phyloP scores from a whole-genome alignment of 2,888 invertebrate genomes.

The Microchrysa polita region DNA sequence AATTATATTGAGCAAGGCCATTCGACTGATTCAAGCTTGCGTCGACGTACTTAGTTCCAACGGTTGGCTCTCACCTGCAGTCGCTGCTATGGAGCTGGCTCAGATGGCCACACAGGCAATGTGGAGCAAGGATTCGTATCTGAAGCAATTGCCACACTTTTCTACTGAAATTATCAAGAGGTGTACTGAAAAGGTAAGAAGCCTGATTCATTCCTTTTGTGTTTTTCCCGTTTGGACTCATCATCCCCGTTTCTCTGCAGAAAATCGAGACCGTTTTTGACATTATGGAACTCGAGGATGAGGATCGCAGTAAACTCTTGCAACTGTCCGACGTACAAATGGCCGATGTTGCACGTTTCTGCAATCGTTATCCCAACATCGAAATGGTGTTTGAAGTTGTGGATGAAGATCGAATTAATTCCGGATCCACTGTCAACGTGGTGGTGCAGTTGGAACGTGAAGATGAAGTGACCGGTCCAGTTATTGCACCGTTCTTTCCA shows the following conservation, averaged over 20 bases:
- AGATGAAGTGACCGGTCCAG: slow-evolving; percentile 95
- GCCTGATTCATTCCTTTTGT: background rate
- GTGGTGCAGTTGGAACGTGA: slow-evolving; percentile 93
- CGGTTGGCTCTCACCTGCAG: slow-evolving; percentile 97
- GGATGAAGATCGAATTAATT: slow-evolving; percentile 79
- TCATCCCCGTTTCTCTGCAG: slow-evolving; percentile 54
- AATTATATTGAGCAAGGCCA: slow-evolving; percentile 82
- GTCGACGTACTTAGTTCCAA: slow-evolving; percentile 95
- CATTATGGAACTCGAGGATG: slow-evolving; percentile 85
- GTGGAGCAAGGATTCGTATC: slow-evolving; percentile 99
- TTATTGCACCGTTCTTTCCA: slow-evolving; percentile 98
- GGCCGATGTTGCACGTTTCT: slow-evolving; percentile 98
- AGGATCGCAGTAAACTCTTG: slow-evolving; percentile 80
- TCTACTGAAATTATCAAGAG: slow-evolving; percentile 86
- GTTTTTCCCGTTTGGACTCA: slow-evolving; percentile 4
- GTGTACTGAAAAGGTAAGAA: slow-evolving; percentile 80
- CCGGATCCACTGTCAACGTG: slow-evolving; percentile 88
- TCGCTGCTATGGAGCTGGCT: slow-evolving; percentile 99
- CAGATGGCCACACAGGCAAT: slow-evolving; percentile 99
- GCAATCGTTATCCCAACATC: slow-evolving; percentile 98
- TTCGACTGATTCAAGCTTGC: slow-evolving; percentile 91
- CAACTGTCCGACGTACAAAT: slow-evolving; percentile 88
- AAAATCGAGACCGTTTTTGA: slow-evolving; percentile 79
- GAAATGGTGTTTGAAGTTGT: slow-evolving; percentile 92
- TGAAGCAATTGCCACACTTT: slow-evolving; percentile 97